Base-by-base conservation (phyloP, 2,113 vertebrate species). In the Pterophyllum scalare region DNA sequence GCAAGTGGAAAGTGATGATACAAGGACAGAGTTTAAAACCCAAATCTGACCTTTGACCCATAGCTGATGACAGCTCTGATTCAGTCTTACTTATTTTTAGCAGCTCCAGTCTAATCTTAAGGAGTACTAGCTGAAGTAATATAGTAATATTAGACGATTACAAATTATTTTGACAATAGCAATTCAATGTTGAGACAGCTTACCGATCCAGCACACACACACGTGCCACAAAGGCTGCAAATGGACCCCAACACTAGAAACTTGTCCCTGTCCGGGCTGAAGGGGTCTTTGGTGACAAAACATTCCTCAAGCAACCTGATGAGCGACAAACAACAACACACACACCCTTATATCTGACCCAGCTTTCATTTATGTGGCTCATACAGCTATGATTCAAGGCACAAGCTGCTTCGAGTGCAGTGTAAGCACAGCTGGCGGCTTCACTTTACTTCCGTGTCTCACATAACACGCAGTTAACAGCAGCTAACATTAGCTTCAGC, bases 281-380 rank as follows among this genome's bases (percentile, higher is more conserved):
- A 98, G 7, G 97, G 97, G 89, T 98, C 97, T 83, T 93, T 97
- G 88, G 95, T 96, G 77, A 98, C 90, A 58, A 95, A 98, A 90
- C 97, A 94, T 57, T 98, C 96, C 88, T 99, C 97, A 58, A 98
- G 92, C 75, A 98, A 89, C 65, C 97, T 98, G 52, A 5, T 1
- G 20, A 20, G 40, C 3, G 19, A 72, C 7, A 12, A 19, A 79
- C 83, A 61, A 1, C 4, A 70, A 15, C 3, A 60, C 9, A 10
- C 2, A 49, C 2, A 49, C 12, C 2, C 15, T 49, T 4, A 2
- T 8, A 1, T 40, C 2, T 3, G 7, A 1, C 1, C 40, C 17
- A 52, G 28, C 24, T 70, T 40, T 8, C 5, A 26, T 33, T 38
- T 2, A 7, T 15, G 7, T 33, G 22, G 24, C 24, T 19, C 65